phyloP scores from a whole-genome alignment of 2,888 invertebrate species.

The Oxyteleia sp. region DNA sequence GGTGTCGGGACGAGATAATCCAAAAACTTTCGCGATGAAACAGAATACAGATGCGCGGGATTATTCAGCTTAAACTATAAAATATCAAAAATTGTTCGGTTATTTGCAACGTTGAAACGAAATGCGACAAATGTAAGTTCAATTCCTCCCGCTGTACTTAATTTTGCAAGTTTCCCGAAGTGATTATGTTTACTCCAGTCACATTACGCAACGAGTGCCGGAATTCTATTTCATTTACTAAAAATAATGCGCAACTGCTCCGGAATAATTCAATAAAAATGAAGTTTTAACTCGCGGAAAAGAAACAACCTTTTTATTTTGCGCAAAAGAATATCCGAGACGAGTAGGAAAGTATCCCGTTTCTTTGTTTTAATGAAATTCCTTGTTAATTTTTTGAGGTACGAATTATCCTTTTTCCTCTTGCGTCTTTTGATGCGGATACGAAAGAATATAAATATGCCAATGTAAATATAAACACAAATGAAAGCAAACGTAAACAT shows the following conservation, averaged over 20 bases:
- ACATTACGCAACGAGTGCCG: not conserved
- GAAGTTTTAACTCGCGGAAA: too few relatives aligned
- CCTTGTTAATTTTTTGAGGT: not conserved
- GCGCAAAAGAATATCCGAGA: not conserved
- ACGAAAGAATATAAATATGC: too few relatives aligned
- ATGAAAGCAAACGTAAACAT: too few relatives aligned
- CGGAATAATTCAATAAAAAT: too few relatives aligned
- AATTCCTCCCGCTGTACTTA: not conserved
- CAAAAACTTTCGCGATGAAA: constrained; percentile 43
- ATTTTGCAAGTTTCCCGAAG: not conserved
- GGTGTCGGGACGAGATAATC: constrained; percentile 37
- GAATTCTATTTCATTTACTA: not conserved
- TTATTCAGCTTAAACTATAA: constrained; percentile 16
- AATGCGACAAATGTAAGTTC: not conserved
- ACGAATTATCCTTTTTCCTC: too few relatives aligned
- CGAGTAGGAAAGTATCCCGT: too few relatives aligned
- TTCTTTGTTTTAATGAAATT: not conserved
- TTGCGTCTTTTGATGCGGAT: too few relatives aligned
- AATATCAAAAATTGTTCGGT: constrained; percentile 12
- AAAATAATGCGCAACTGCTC: too few relatives aligned
- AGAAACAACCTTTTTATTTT: not conserved
- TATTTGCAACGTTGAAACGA: not conserved
- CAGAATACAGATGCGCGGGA: constrained; percentile 40
- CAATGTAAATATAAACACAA: too few relatives aligned
- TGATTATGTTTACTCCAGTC: too few relatives aligned